Base-by-base conservation (phyloP, 1,140 invertebrate species). In the Mesaphorura yosii region DNA sequence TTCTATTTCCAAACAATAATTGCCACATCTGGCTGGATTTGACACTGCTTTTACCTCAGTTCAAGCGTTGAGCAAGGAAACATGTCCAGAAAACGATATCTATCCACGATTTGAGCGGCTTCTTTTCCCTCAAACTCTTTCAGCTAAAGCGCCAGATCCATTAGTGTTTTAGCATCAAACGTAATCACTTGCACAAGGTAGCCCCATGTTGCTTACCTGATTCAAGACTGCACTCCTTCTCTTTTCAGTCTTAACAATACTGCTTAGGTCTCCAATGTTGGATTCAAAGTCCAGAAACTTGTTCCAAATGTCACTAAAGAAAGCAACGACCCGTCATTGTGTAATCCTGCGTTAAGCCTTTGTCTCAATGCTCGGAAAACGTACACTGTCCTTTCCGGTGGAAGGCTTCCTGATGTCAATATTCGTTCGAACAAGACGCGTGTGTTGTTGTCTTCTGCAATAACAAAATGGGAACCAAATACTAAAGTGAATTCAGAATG, bases 251-350 rank as follows among this genome's bases (percentile, higher is more conserved):
- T 98, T 98, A 0, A 96, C 81, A 52, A 98, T 95, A 73, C 87
- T 92, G n/a, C 91, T 83, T 38, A 98, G 69, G 73, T 98, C 95
- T 1, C 96, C 95, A 60, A 98, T 94, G 64, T 95, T 93, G 20
- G 91, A 94, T 73, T 98, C 96, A 71, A 98, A 98, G 66, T 98
- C 91, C 29, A 98, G 73, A 72, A 98, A 99, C 54, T 86, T 76
- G 70, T 97, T 96, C 95, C 95, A 99, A 55, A 98, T 94, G 67
- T 98, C 91, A 26, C 86, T 88, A 66, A 48, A n/a, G n/a, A n/a
- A n/a, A n/a, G n/a, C 78, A 73, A 62, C 53, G 52, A 51, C 48
- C n/a, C n/a, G n/a, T n/a, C n/a, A n/a, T n/a, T n/a, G n/a, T n/a
- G n/a, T n/a, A n/a, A n/a, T n/a, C n/a, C n/a, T n/a, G n/a, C n/a